Evolutionary conservation across 2,888 invertebrate genomes (phyloP).

Genomic region (Dynastes hyllus): DNA sequence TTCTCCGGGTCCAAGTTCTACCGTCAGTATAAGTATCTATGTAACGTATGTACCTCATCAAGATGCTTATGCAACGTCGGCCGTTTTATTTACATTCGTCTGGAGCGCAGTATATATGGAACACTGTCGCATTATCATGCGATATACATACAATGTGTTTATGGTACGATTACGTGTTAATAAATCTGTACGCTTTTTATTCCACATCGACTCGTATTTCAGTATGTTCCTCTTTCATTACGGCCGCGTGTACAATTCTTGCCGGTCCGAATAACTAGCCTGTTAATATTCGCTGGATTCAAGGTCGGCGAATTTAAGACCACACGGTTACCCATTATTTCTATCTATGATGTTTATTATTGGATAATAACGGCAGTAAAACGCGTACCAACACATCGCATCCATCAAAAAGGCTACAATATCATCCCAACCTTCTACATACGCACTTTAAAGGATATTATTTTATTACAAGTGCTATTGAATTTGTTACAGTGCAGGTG

Average conservation of each 20-base stretch:
- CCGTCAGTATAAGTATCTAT: neutral
- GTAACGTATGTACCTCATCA: constrained; percentile 27
- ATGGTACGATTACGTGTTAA: constrained; percentile 46
- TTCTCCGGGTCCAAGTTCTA: constrained; percentile 18
- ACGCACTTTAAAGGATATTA: constrained; percentile 2
- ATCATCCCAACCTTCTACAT: neutral
- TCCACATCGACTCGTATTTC: constrained; percentile 32
- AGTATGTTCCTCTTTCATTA: constrained; percentile 30
- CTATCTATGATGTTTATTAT: constrained; percentile 34
- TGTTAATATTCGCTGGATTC: constrained; percentile 29
- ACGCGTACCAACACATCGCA: constrained; percentile 29
- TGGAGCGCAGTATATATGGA: constrained; percentile 38
- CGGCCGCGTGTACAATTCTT: constrained; percentile 20
- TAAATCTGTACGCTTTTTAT: constrained; percentile 46
- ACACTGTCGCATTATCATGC: constrained; percentile 37
- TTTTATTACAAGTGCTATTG: constrained; percentile 20
- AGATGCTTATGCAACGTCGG: constrained; percentile 39
- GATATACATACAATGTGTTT: constrained; percentile 46
- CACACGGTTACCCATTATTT: constrained; percentile 41
- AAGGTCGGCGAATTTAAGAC: constrained; percentile 44
- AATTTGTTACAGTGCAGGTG: constrained; percentile 35
- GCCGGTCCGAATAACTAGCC: constrained; percentile 2
- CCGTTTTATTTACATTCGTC: constrained; percentile 42
- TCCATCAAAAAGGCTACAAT: constrained; percentile 10
- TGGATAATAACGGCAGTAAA: constrained; percentile 38